phyloP scores from a whole-genome alignment of 2,113 vertebrate genomes.

The Oxyruncus cristatus region DNA sequence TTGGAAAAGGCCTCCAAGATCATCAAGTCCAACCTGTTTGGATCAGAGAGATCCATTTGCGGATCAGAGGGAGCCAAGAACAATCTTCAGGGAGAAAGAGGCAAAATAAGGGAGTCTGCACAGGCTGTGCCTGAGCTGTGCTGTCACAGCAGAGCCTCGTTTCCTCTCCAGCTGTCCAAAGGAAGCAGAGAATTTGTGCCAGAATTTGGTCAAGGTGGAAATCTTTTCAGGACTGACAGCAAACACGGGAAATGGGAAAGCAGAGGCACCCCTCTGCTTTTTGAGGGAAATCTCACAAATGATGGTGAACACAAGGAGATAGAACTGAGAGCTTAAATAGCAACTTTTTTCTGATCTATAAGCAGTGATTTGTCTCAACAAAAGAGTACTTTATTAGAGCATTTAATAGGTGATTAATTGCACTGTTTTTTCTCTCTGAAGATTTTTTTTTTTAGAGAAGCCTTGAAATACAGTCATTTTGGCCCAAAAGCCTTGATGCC shows the following conservation, averaged over 20 bases:
- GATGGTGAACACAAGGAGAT: fast-evolving
- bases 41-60: neutral
- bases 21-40: neutral
- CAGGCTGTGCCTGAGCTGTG: neutral
- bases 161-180: neutral
- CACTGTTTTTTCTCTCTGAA: neutral
- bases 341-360: neutral
- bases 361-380: neutral
- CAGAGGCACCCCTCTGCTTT: neutral
- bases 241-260: neutral
- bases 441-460: neutral
- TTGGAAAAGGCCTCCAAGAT: neutral
- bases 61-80: neutral
- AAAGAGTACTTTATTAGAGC: neutral
- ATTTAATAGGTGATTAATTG: neutral
- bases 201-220: neutral
- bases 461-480: neutral
- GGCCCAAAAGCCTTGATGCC: neutral
- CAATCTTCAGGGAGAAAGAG: neutral
- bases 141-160: neutral
- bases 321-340: neutral
- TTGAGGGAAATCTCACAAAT: neutral
- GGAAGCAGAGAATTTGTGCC: constrained; percentile 10
- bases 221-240: neutral
- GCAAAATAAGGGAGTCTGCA: neutral